Conservation (phyloP, 2,113 vertebrate species). For the Zosterops hypoxanthus region DNA sequence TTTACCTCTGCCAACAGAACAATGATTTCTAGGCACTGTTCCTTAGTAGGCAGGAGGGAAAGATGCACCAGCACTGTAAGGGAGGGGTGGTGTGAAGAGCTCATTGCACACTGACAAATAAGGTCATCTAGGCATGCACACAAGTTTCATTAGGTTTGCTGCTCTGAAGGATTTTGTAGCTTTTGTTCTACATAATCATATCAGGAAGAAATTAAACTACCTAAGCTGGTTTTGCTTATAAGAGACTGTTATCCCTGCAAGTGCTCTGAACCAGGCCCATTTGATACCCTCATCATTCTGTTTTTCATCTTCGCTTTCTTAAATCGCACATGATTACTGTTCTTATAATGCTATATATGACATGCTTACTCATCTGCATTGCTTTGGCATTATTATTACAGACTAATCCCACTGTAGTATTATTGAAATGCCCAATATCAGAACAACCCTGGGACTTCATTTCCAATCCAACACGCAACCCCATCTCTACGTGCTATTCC, state of each 20-base stretch:
- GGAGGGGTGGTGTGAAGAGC: not conserved
- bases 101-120: not conserved
- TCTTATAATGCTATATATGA: not conserved
- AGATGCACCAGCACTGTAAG: not conserved
- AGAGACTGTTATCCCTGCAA: not conserved
- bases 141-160: not conserved
- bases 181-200: not conserved
- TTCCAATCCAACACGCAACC: not conserved
- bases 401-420: not conserved
- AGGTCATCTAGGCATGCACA: not conserved
- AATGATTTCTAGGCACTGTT: not conserved
- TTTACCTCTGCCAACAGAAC: not conserved
- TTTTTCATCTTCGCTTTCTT: not conserved
- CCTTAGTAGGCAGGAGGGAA: not conserved
- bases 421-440: not conserved
- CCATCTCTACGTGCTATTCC: rapidly evolving
- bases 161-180: not conserved
- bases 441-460: not conserved
- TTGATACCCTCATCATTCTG: not conserved
- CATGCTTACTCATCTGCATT: not conserved
- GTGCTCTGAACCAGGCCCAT: not conserved
- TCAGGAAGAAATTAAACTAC: slow-evolving; percentile 12
- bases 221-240: not conserved
- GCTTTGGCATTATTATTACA: not conserved
- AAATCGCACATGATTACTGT: not conserved